These are phyloP conservation scores for Resseliella maxima DNA, from an alignment of 2,888 invertebrate genomes.

Conservation along the genomic window DNA sequence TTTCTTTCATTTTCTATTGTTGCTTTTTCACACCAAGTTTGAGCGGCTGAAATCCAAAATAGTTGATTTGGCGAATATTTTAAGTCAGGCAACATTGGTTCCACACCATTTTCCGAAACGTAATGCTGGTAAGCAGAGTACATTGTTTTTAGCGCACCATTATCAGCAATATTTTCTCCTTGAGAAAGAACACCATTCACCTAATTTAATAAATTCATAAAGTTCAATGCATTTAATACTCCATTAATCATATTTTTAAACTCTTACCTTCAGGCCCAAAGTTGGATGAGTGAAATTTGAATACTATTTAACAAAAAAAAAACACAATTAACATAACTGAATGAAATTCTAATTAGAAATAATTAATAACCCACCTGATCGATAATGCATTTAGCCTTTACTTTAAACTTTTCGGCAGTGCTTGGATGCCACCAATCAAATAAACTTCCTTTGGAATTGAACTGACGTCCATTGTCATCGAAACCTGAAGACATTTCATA, in stretches of 20 bases:
- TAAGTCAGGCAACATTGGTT: slow-evolving; percentile 11
- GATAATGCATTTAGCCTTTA: slow-evolving; percentile 90
- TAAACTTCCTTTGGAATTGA: slow-evolving; percentile 90
- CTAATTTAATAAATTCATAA: slow-evolving; percentile 67
- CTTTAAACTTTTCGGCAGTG: slow-evolving; percentile 84
- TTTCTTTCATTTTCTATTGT: slow-evolving; percentile 69
- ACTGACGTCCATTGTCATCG: slow-evolving; percentile 75
- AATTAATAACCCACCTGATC: slow-evolving; percentile 81
- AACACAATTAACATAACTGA: no score
- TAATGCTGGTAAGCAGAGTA: slow-evolving; percentile 68
- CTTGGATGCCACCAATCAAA: slow-evolving; percentile 92
- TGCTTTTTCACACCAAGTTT: slow-evolving; percentile 68
- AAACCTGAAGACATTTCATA: slow-evolving; percentile 69
- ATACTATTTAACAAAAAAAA: slow-evolving; percentile 77
- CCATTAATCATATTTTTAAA: neutral
- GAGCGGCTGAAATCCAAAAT: slow-evolving; percentile 57
- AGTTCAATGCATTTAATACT: neutral
- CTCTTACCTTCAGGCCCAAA: slow-evolving; percentile 75
- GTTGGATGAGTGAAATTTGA: slow-evolving; percentile 83
- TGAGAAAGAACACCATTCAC: slow-evolving; percentile 82
- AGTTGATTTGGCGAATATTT: slow-evolving; percentile 56
- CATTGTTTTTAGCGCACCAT: slow-evolving; percentile 86
- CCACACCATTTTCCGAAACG: neutral
- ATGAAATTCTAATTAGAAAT: neutral
- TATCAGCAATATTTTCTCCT: slow-evolving; percentile 86